Evolutionary conservation across 37 sponge, comb jelly and placozoan genomes (phyloP).

Genomic region (Mnemiopsis leidyi): DNA sequence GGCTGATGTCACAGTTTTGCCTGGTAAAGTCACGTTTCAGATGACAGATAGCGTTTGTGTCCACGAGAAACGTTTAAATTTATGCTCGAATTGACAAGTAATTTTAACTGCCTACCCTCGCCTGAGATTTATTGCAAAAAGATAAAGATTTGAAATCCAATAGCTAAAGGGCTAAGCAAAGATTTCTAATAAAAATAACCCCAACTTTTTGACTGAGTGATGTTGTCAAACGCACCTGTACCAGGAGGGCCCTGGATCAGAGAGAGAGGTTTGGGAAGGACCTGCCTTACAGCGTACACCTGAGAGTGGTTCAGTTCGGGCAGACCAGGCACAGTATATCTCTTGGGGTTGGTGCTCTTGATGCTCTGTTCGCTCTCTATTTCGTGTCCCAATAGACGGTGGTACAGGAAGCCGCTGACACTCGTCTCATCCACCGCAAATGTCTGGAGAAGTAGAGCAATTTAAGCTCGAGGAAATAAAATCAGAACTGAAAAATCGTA

Average conservation of each 20-base stretch:
- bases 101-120: too few relatives aligned
- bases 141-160: too few relatives aligned
- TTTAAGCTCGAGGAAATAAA: too few relatives aligned
- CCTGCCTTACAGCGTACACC: conserved; percentile 88
- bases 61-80: too few relatives aligned
- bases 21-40: too few relatives aligned
- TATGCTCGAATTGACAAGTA: too few relatives aligned
- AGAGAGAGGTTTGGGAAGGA: conserved; percentile 89
- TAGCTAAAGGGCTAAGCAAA: too few relatives aligned
- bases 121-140: too few relatives aligned
- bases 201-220: too few relatives aligned
- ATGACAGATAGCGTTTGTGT: too few relatives aligned
- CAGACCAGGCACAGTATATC: conserved; percentile 74
- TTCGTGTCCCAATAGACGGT: conserved; percentile 88
- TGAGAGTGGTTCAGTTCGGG: conserved; percentile 91
- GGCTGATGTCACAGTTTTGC: conserved; percentile 99
- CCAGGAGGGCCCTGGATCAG: conserved; percentile 80
- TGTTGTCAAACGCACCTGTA: background rate
- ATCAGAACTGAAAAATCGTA: too few relatives aligned
- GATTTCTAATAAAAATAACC: too few relatives aligned
- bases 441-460: conserved; percentile 68
- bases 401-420: conserved; percentile 93
- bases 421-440: conserved; percentile 95
- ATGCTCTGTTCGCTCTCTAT: conserved; percentile 74
- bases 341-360: conserved; percentile 65